phyloP scores from a whole-genome alignment of 2,797 vertebrate genomes.

The Cichlasoma orientale region DNA sequence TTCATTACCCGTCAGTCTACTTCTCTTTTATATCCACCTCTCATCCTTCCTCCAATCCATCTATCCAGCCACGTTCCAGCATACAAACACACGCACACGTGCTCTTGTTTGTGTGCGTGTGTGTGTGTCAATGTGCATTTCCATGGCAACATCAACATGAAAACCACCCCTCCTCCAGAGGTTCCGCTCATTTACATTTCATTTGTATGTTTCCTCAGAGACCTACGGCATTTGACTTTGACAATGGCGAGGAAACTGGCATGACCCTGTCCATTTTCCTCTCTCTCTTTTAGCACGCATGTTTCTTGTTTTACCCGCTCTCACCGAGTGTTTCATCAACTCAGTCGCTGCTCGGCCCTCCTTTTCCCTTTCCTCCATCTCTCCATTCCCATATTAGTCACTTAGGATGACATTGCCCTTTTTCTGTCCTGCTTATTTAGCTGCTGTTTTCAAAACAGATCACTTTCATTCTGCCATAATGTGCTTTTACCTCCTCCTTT shows the following conservation, averaged over 20 bases:
- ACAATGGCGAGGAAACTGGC: constrained; percentile 65
- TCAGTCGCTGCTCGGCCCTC: constrained; percentile 30
- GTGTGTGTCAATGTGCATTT: constrained; percentile 66
- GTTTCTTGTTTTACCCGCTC: constrained; percentile 14
- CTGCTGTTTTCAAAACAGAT: constrained; percentile 57
- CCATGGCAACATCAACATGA: constrained; percentile 80
- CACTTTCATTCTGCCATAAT: constrained; percentile 31
- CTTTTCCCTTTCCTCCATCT: background rate
- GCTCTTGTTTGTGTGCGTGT: constrained; percentile 20
- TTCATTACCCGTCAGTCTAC: constrained; percentile 48
- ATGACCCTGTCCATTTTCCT: constrained; percentile 48
- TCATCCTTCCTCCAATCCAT: constrained; percentile 40
- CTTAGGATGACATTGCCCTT: background rate
- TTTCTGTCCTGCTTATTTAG: constrained; percentile 5
- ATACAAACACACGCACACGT: constrained; percentile 10
- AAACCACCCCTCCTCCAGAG: constrained; percentile 67
- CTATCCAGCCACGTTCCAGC: constrained; percentile 37
- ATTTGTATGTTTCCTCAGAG: constrained; percentile 83
- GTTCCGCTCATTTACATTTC: constrained; percentile 80
- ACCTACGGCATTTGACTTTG: constrained; percentile 80
- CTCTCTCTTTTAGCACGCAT: background rate
- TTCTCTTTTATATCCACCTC: constrained; percentile 34
- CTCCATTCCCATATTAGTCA: constrained; percentile 8
- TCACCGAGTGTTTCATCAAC: constrained; percentile 34
- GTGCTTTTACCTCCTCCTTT: constrained; percentile 29